Percentiles rank a stretch among this genome's conserved stretches.
These are phyloP conservation scores for Sebastes minor DNA, from an alignment of 2,797 vertebrate genomes.

Conservation along the genomic window DNA sequence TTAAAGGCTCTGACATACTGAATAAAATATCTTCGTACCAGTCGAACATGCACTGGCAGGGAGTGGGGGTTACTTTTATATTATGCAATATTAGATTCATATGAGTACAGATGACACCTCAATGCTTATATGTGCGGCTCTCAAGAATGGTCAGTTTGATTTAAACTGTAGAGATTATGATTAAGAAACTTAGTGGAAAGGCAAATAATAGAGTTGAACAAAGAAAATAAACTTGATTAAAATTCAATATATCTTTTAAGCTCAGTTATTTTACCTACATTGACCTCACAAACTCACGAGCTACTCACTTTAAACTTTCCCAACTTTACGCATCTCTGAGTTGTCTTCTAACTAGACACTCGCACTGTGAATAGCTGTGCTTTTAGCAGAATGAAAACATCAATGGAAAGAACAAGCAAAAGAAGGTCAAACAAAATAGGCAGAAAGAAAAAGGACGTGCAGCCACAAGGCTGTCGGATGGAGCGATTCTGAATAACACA, in stretches of 20 bases:
- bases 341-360: not conserved
- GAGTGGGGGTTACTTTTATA: not conserved
- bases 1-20: not conserved
- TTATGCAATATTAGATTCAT: not conserved
- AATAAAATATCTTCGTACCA: not conserved
- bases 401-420: not conserved
- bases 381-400: constrained; percentile 1
- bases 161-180: not conserved
- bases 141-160: not conserved
- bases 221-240: not conserved
- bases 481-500: not conserved
- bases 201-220: not conserved
- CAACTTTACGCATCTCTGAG: not conserved
- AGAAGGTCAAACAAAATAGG: constrained; percentile 1
- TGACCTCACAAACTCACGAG: not conserved
- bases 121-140: not conserved
- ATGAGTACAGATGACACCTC: not conserved
- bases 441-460: not conserved
- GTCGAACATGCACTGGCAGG: not conserved
- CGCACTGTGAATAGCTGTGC: not conserved
- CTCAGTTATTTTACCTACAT: not conserved
- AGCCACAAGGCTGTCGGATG: not conserved
- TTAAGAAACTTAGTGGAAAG: not conserved
- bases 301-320: not conserved
- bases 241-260: not conserved